Evolutionary conservation across 2,113 vertebrate genomes (phyloP), one percentile per base, ranked within the genome.

Genomic region (Dasyornis broadbenti): DNA sequence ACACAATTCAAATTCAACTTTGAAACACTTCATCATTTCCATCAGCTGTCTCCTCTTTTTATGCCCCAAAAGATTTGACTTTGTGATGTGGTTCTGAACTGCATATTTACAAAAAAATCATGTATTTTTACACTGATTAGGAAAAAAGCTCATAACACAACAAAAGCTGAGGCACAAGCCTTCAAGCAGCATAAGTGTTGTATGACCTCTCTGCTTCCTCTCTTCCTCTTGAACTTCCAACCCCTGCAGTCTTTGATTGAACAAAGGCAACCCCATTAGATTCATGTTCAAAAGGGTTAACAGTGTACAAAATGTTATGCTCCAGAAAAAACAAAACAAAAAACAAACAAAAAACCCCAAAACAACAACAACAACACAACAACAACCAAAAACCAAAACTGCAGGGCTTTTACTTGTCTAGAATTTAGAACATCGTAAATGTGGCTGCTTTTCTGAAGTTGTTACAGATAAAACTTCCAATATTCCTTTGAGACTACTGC

Each of bases 401-500:
- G 2, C 26, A 18, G 33, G 15, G 21, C 17, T 92, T 92, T 78
- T 82, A 66, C 56, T 94, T 57, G 24, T 61, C 44, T 64, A 49
- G 40, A 89, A 88, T 94, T 63, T 71, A 76, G 63, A 84, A 79
- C 39, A 35, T 18, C 84, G 27, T 90, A 92, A 90, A 78, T 37
- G 64, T 10, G 17, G 10, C 65, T 91, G 65, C 57, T 89, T 94
- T 93, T 82, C 91, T 27, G 49, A 84, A 89, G 54, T 39, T 94
- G 30, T 96, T 97, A 97, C 75, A 97, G 96, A 97, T 82, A 81
- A 64, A 94, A 90, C 82, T 89, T 97, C 87, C 82, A 80, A 95
- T 96, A 96, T 97, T 90, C 96, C 96, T 97, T 95, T 97, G 98
- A 98, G 97, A 97, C 49, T 81, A 37, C 30, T 84, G 68, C 79